Percentiles rank a stretch among this genome's conserved stretches.
Conservation (phyloP, 2,113 vertebrate genomes). For the Gopherus evgoodei region DNA sequence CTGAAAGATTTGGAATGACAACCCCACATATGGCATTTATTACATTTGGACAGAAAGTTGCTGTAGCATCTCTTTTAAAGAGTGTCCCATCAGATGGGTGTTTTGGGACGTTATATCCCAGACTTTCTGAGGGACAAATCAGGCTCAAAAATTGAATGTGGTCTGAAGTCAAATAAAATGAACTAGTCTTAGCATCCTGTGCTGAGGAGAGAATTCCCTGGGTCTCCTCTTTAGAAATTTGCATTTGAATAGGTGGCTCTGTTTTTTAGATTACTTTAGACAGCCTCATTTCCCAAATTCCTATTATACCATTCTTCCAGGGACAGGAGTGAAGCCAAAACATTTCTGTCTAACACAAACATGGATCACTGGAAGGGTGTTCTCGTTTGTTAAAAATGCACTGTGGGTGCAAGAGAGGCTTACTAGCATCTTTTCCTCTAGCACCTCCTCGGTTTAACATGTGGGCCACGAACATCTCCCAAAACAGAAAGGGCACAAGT, state of each 20-base stretch:
- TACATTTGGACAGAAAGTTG: conserved; percentile 32
- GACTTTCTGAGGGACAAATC: not conserved
- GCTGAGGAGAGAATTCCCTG: conserved; percentile 31
- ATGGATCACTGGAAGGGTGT: conserved; percentile 69
- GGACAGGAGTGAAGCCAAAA: conserved; percentile 67
- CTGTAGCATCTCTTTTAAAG: not conserved
- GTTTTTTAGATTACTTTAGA: conserved; percentile 70
- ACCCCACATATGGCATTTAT: not conserved
- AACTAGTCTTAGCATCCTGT: not conserved
- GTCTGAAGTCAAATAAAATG: not conserved
- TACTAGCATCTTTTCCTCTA: conserved; percentile 58
- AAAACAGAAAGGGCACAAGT: conserved; percentile 34
- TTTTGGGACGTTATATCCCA: not conserved
- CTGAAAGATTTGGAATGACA: conserved; percentile 24
- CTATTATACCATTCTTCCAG: conserved; percentile 66
- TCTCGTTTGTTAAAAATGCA: conserved; percentile 73
- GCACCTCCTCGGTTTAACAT: not conserved
- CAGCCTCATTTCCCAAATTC: conserved; percentile 71
- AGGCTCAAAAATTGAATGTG: not conserved
- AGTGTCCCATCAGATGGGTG: not conserved
- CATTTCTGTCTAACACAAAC: conserved; percentile 69
- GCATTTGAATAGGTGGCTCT: conserved; percentile 63
- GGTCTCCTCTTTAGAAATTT: conserved; percentile 53
- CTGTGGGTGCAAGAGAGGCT: conserved; percentile 56
- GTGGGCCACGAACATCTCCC: conserved; percentile 32